Evolutionary conservation across 1,140 invertebrate genomes (phyloP).

Genomic region (Ceratosolen fusciceps): DNA sequence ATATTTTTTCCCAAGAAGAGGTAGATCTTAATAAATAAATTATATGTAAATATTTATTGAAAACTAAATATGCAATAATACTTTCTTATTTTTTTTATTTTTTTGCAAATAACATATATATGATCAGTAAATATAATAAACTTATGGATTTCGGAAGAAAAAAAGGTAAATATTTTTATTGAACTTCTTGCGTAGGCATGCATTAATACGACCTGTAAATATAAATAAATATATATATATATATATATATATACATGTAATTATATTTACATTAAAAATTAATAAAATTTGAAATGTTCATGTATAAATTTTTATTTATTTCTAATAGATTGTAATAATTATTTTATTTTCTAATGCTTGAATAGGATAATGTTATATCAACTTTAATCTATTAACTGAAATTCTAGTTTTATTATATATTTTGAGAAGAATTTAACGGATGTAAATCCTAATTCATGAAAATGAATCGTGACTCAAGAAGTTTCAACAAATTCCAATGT

Average conservation of each 20-base stretch:
- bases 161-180: constrained; percentile 13
- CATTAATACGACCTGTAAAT: background rate
- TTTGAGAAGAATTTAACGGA: background rate
- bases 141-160: background rate
- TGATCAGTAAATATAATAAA: background rate
- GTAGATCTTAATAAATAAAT: too few species aligned
- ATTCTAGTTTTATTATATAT: background rate
- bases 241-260: background rate
- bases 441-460: background rate
- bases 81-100: background rate
- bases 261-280: constrained; percentile 6
- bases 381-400: too few species aligned
- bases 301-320: background rate
- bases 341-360: background rate
- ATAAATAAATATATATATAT: background rate
- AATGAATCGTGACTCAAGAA: background rate
- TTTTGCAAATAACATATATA: background rate
- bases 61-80: too few species aligned
- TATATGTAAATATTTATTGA: too few species aligned
- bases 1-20: too few species aligned
- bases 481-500: background rate
- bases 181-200: background rate
- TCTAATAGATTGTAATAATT: background rate
- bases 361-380: background rate
- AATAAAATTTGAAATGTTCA: background rate